Conservation (phyloP, 23 tunicate species). For the Ascidia mentula region DNA sequence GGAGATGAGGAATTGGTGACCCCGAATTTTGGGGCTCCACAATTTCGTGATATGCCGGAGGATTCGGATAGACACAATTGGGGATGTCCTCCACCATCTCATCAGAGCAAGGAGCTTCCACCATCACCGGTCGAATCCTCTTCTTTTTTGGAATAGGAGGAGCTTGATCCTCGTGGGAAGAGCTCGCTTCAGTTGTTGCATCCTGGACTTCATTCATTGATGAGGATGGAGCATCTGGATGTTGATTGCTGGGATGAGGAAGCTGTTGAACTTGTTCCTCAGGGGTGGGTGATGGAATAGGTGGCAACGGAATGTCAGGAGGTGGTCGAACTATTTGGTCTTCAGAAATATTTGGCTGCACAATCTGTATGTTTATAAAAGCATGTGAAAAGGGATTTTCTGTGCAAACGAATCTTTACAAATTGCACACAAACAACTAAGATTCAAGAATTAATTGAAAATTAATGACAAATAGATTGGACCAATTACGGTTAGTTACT, state of each 20-base stretch:
- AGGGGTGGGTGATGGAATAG: not conserved
- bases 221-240: not conserved
- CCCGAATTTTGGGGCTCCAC: not conserved
- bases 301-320: not conserved
- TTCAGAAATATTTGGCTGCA: not conserved
- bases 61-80: slow-evolving; percentile 73
- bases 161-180: slow-evolving; percentile 46
- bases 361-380: too few species aligned
- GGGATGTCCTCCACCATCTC: slow-evolving; percentile 62
- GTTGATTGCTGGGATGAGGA: not conserved
- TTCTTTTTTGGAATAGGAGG: slow-evolving; percentile 66
- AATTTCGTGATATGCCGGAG: slow-evolving; percentile 58
- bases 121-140: slow-evolving; percentile 63
- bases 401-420: too few species aligned
- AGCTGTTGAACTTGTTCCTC: not conserved
- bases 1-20: not conserved
- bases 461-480: too few species aligned
- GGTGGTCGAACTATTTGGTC: not conserved
- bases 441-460: too few species aligned
- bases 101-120: slow-evolving; percentile 72
- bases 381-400: too few species aligned
- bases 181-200: not conserved
- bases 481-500: too few species aligned
- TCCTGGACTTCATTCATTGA: not conserved
- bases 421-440: too few species aligned